Percentiles rank a stretch among this genome's conserved stretches.
Conservation (phyloP, 2,113 vertebrate species). For the Thymallus thymallus region DNA sequence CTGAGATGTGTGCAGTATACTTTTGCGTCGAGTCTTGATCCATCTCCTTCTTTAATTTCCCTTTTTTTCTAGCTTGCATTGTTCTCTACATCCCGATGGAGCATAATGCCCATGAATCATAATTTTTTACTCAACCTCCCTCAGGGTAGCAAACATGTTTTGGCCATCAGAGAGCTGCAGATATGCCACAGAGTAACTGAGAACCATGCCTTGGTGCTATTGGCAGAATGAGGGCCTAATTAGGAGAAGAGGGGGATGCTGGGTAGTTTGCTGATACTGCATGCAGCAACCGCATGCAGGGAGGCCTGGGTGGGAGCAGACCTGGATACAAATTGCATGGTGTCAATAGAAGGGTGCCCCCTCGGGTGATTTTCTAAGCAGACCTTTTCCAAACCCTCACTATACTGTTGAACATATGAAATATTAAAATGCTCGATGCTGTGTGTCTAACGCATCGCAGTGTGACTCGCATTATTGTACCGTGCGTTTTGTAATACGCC, state of each 20-base stretch:
- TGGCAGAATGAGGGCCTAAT: slow-evolving; percentile 43
- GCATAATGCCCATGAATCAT: neutral
- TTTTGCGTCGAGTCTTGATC: neutral
- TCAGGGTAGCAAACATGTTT: neutral
- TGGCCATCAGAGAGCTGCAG: slow-evolving; percentile 11
- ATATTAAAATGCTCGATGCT: slow-evolving; percentile 60
- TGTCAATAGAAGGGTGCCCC: slow-evolving; percentile 46
- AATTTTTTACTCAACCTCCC: neutral
- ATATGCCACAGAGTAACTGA: neutral
- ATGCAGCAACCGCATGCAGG: slow-evolving; percentile 25
- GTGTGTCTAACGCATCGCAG: slow-evolving; percentile 57
- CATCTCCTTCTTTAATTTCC: neutral
- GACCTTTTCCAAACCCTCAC: slow-evolving; percentile 40
- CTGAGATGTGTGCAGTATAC: neutral
- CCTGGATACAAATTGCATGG: slow-evolving; percentile 47
- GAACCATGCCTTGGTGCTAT: slow-evolving; percentile 11
- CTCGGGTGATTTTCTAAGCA: slow-evolving; percentile 43
- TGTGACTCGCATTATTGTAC: slow-evolving; percentile 49
- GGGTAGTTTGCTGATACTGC: slow-evolving; percentile 34
- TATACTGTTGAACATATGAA: slow-evolving; percentile 62
- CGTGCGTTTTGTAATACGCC: slow-evolving; percentile 62
- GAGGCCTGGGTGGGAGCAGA: slow-evolving; percentile 30
- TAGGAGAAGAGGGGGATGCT: slow-evolving; percentile 29
- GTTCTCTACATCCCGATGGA: neutral
- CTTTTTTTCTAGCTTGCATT: neutral